Conservation (phyloP, 2,888 invertebrate species). For the Masnerella sp. region DNA sequence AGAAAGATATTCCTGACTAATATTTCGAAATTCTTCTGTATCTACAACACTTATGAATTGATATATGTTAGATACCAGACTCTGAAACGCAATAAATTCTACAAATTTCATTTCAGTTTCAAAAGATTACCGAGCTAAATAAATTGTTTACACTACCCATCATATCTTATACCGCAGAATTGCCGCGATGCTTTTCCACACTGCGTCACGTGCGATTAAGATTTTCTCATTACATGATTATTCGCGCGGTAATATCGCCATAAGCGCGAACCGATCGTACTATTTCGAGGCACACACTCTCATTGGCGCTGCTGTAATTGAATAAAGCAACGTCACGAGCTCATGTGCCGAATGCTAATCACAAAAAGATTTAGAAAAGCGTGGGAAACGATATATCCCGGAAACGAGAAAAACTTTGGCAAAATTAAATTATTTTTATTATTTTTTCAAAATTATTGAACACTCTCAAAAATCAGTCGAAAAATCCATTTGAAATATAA, state of each 20-base stretch:
- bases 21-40: too few relatives aligned
- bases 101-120: background rate
- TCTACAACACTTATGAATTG: too few relatives aligned
- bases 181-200: slow-evolving; percentile 35
- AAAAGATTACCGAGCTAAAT: slow-evolving; percentile 17
- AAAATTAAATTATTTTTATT: background rate
- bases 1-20: too few relatives aligned
- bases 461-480: background rate
- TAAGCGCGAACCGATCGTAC: slow-evolving; percentile 56
- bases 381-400: slow-evolving; percentile 44
- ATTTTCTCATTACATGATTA: slow-evolving; percentile 61
- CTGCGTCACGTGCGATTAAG: slow-evolving; percentile 56
- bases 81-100: too few relatives aligned
- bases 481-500: too few relatives aligned
- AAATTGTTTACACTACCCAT: slow-evolving; percentile 4
- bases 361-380: slow-evolving; percentile 52
- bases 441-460: background rate
- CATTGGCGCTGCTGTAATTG: slow-evolving; percentile 50
- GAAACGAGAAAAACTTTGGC: slow-evolving; percentile 6
- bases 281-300: slow-evolving; percentile 39
- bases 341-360: slow-evolving; percentile 57
- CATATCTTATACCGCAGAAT: slow-evolving; percentile 12
- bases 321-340: slow-evolving; percentile 55
- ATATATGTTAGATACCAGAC: too few relatives aligned
- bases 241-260: slow-evolving; percentile 51